Evolutionary conservation across 2,113 vertebrate genomes (phyloP).

Genomic region (Gasterosteus aculeatus): DNA sequence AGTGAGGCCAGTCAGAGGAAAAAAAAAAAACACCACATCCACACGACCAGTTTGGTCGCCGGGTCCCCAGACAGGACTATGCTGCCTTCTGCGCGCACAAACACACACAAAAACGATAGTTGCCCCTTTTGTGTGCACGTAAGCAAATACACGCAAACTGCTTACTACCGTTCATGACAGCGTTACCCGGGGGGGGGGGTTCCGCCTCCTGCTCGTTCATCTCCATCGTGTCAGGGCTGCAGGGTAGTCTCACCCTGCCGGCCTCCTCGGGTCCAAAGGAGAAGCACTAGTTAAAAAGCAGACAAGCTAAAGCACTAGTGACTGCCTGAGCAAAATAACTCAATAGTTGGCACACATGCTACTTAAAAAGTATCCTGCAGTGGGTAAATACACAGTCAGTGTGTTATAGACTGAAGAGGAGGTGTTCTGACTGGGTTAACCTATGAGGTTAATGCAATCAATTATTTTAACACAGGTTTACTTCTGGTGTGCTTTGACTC

Average conservation of each 20-base stretch:
- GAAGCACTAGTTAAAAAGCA: background rate
- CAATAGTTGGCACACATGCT: slow-evolving; percentile 9
- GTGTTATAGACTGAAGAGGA: background rate
- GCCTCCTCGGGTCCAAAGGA: slow-evolving; percentile 23
- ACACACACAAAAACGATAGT: background rate
- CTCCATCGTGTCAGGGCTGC: slow-evolving; percentile 45
- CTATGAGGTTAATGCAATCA: no score
- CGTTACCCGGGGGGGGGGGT: slow-evolving; percentile 49
- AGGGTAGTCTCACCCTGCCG: slow-evolving; percentile 5
- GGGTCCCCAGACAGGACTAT: slow-evolving; percentile 22
- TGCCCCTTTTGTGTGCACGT: slow-evolving; percentile 6
- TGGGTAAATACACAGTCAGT: background rate
- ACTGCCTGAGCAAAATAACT: slow-evolving; percentile 17
- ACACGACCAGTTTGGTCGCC: slow-evolving; percentile 26
- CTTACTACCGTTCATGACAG: slow-evolving; percentile 66
- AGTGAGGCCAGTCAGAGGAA: background rate
- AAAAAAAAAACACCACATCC: background rate
- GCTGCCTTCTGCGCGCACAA: background rate
- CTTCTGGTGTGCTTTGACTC: no score
- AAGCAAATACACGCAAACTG: slow-evolving; percentile 46
- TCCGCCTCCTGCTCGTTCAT: slow-evolving; percentile 52
- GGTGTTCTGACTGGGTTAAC: background rate
- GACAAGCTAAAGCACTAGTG: background rate
- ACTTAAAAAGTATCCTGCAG: background rate
- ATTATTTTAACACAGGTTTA: no score